Percentiles rank a stretch among this genome's conserved stretches.
Evolutionary conservation across 2,113 vertebrate species (phyloP).

Genomic region (Halichoerus grypus): DNA sequence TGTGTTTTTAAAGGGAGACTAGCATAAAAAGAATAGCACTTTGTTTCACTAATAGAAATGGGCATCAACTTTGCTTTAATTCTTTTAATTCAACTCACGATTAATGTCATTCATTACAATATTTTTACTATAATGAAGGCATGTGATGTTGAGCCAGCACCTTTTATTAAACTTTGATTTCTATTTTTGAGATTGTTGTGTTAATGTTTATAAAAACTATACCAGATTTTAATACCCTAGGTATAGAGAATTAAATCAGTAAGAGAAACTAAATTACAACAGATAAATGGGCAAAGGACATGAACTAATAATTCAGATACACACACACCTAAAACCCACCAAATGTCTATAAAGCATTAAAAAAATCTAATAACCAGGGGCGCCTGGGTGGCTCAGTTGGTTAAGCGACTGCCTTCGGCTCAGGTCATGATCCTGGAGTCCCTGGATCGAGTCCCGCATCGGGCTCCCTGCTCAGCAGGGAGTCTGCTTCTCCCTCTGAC

Average conservation of each 20-base stretch:
- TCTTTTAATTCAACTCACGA: conserved; percentile 23
- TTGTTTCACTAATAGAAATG: conserved; percentile 47
- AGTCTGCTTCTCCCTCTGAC: no score
- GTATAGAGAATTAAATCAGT: neutral
- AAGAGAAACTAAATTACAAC: conserved; percentile 31
- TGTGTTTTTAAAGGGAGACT: neutral
- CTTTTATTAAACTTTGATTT: neutral
- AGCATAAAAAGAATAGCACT: neutral
- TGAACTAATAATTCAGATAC: neutral
- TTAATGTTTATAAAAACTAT: conserved; percentile 44
- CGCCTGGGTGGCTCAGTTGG: no score
- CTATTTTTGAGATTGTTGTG: conserved; percentile 23
- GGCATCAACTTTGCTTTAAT: neutral
- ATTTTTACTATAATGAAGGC: conserved; percentile 5
- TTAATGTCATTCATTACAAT: neutral
- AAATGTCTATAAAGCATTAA: conserved; percentile 38
- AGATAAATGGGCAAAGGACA: conserved; percentile 47
- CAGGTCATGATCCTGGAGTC: no score
- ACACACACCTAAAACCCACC: neutral
- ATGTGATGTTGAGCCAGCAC: neutral
- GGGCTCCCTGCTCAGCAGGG: no score
- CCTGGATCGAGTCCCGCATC: no score
- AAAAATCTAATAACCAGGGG: conserved; percentile 42
- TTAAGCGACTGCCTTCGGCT: no score
- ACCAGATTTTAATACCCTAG: conserved; percentile 6